Evolutionary conservation across 2,888 invertebrate genomes (phyloP).

Genomic region (Axea sp.): DNA sequence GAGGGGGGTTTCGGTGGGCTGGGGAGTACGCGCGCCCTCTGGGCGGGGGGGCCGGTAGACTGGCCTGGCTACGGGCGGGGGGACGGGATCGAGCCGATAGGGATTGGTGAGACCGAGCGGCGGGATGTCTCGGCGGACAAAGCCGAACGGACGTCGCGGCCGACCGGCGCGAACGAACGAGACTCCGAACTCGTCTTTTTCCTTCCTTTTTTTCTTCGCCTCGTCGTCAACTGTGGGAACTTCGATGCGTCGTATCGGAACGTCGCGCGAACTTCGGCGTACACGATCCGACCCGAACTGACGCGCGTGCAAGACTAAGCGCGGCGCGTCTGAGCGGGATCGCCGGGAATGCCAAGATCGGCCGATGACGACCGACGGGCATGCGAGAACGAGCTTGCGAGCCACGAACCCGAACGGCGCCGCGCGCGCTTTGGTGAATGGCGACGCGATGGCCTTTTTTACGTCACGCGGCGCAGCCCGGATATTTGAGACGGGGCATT

Average conservation of each 20-base stretch:
- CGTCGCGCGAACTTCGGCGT: neutral
- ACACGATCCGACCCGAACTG: slow-evolving; percentile 11
- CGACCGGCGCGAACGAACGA: neutral
- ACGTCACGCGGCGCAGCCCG: slow-evolving; percentile 38
- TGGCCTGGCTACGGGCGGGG: slow-evolving; percentile 37
- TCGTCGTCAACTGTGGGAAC: slow-evolving; percentile 2
- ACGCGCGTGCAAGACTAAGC: slow-evolving; percentile 54
- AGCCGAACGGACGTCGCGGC: slow-evolving; percentile 18
- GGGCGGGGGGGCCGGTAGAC: slow-evolving; percentile 45
- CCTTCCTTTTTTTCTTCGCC: neutral
- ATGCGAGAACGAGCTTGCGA: slow-evolving; percentile 30
- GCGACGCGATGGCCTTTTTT: slow-evolving; percentile 49
- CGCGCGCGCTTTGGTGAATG: slow-evolving; percentile 40
- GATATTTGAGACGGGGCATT: slow-evolving; percentile 39
- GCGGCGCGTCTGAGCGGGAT: slow-evolving; percentile 21
- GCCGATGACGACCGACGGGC: slow-evolving; percentile 37
- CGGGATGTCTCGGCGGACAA: slow-evolving; percentile 32
- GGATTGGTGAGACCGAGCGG: slow-evolving; percentile 25
- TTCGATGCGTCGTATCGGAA: neutral
- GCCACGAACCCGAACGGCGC: slow-evolving; percentile 32
- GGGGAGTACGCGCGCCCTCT: slow-evolving; percentile 45
- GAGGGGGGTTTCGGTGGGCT: no score
- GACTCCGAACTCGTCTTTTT: neutral
- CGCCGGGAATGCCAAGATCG: slow-evolving; percentile 52
- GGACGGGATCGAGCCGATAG: slow-evolving; percentile 21